phyloP scores from a whole-genome alignment of 2,888 invertebrate genomes.

The Troides oblongomaculatus region DNA sequence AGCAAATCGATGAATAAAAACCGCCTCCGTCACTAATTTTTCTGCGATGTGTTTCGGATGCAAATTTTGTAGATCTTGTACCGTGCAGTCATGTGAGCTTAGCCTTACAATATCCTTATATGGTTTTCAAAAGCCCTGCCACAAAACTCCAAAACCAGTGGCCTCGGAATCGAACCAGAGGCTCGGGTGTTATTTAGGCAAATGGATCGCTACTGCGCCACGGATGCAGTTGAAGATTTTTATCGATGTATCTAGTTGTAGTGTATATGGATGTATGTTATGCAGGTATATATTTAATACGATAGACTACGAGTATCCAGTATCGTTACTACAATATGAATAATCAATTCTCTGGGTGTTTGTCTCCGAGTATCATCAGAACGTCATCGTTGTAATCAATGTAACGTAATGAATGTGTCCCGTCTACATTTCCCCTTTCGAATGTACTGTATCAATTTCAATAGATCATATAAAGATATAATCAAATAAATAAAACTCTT shows the following conservation, averaged over 20 bases:
- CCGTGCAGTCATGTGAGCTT: no score
- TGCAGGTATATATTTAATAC: conserved; percentile 26
- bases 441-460: conserved; percentile 29
- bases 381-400: conserved; percentile 15
- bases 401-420: conserved; percentile 16
- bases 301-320: conserved; percentile 19
- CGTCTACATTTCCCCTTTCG: conserved; percentile 18
- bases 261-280: conserved; percentile 18
- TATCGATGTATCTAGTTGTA: conserved; percentile 22
- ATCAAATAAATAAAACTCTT: conserved; percentile 30
- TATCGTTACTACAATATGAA: conserved; percentile 12
- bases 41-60: no score
- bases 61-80: no score
- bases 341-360: conserved; percentile 21
- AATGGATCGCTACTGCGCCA: no score
- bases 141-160: not conserved
- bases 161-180: no score
- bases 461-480: conserved; percentile 34
- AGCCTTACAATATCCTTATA: no score
- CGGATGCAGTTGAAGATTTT: not conserved
- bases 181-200: no score
- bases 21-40: no score
- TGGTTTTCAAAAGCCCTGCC: not conserved
- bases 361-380: conserved; percentile 18
- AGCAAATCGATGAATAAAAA: no score